These are phyloP conservation scores for Cyprinodon brontotheroides DNA, from an alignment of 2,113 vertebrate genomes.

Conservation along the genomic window DNA sequence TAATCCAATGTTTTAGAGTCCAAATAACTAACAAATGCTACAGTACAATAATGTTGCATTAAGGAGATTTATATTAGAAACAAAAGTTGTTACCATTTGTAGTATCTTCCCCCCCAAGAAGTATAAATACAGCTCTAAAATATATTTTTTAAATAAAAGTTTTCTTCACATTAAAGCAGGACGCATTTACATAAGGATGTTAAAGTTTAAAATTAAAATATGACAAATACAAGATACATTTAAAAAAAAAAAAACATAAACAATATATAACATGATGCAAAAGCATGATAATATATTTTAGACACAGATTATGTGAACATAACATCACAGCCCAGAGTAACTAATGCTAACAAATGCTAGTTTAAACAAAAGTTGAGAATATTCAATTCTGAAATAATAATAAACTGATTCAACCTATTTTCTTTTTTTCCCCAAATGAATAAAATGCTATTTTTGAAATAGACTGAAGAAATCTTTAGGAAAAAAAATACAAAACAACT, in stretches of 20 bases:
- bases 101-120: too few species aligned
- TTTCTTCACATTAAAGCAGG: too few species aligned
- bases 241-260: too few species aligned
- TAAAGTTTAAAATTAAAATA: too few species aligned
- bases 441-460: background rate
- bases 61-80: background rate
- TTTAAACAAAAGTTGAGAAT: background rate
- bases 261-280: too few species aligned
- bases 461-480: background rate
- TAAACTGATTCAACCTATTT: background rate
- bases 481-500: background rate
- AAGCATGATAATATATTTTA: background rate
- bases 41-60: background rate
- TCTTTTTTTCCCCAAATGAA: background rate
- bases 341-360: background rate
- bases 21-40: slow-evolving; percentile 17
- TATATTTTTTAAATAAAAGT: too few species aligned
- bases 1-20: background rate
- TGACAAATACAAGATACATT: too few species aligned
- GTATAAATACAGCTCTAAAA: too few species aligned
- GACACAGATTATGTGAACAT: background rate
- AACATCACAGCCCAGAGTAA: background rate
- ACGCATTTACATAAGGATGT: too few species aligned
- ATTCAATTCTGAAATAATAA: background rate
- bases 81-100: too few species aligned